Conservation (phyloP, 2,797 vertebrate species). For the Amblyraja radiata region DNA sequence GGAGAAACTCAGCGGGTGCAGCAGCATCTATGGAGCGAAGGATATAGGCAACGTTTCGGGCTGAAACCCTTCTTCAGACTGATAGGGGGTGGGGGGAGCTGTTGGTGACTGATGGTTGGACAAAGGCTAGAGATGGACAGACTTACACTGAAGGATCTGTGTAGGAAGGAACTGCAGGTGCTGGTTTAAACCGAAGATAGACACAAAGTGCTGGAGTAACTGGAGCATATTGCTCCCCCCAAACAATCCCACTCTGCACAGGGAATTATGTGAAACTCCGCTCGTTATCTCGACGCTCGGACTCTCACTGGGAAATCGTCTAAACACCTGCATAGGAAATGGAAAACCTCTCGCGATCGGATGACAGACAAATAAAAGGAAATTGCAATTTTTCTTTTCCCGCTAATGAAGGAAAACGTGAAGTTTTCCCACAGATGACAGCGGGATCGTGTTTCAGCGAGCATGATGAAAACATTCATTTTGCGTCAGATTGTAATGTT, state of each 20-base stretch:
- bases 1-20: no score
- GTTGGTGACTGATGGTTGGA: no score
- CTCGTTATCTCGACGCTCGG: neutral
- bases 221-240: neutral
- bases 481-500: neutral
- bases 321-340: conserved; percentile 29
- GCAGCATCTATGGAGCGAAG: no score
- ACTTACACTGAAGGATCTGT: no score
- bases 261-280: neutral
- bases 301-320: neutral
- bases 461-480: neutral
- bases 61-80: no score
- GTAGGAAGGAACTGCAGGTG: no score
- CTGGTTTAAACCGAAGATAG: no score
- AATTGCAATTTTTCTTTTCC: neutral
- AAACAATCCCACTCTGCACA: no score
- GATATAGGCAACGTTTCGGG: no score
- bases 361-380: neutral
- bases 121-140: no score
- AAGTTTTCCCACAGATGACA: neutral
- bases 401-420: neutral
- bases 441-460: neutral
- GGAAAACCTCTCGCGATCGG: neutral
- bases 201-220: no score
- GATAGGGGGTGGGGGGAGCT: no score